phyloP scores from a whole-genome alignment of 2,888 invertebrate species.

The Elgonia sp. region DNA sequence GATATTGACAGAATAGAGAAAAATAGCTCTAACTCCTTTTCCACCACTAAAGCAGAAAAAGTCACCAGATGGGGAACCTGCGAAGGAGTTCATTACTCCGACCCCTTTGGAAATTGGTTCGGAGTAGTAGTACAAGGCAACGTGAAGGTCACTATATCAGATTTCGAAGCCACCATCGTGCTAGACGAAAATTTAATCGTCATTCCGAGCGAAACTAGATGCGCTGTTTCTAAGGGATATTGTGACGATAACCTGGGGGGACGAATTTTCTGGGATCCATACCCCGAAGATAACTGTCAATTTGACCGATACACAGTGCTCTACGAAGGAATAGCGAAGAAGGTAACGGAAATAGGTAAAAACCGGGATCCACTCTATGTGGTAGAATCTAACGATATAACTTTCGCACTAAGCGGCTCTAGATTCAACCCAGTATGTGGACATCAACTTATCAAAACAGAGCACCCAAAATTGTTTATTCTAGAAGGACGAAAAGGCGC shows the following conservation, averaged over 20 bases:
- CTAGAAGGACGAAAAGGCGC: too few species aligned
- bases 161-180: slow-evolving; percentile 3
- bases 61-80: background rate
- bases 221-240: background rate
- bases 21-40: background rate
- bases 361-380: too few species aligned
- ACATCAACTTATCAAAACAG: background rate
- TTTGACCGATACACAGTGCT: background rate
- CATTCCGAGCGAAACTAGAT: background rate
- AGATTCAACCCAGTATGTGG: background rate
- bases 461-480: too few species aligned
- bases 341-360: too few species aligned
- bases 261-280: background rate
- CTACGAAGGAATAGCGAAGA: background rate
- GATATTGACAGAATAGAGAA: background rate
- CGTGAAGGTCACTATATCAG: slow-evolving; percentile 21
- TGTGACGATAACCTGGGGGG: slow-evolving; percentile 36
- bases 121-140: background rate
- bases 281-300: background rate
- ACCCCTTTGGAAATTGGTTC: background rate
- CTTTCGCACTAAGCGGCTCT: background rate
- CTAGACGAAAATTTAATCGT: slow-evolving; percentile 4
- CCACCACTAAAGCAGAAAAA: background rate
- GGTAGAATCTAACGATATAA: background rate
- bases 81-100: background rate